phyloP scores from a whole-genome alignment of 2,888 invertebrate genomes.

The Ferrisia virgata region DNA sequence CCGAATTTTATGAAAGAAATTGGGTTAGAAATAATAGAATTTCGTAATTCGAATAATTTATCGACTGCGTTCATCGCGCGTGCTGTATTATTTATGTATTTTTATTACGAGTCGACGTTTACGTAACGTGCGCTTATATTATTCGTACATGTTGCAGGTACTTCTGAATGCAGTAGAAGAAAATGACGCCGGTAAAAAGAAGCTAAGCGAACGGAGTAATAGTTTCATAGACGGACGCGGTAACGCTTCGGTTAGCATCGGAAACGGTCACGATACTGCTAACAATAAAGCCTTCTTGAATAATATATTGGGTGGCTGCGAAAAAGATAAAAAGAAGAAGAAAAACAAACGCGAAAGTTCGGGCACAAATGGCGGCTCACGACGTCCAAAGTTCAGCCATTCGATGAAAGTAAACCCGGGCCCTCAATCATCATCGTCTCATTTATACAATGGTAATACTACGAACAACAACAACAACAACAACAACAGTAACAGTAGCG shows the following conservation, averaged over 20 bases:
- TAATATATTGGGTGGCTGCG: slow-evolving; percentile 38
- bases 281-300: slow-evolving; percentile 18
- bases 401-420: slow-evolving; percentile 34
- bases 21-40: too few species aligned
- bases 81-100: too few species aligned
- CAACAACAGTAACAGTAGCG: not conserved
- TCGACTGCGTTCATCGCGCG: too few species aligned
- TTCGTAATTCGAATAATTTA: too few species aligned
- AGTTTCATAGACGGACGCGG: slow-evolving; percentile 8
- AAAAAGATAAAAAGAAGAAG: slow-evolving; percentile 40
- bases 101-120: not conserved
- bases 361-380: slow-evolving; percentile 28
- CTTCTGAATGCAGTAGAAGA: slow-evolving; percentile 32
- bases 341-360: slow-evolving; percentile 35
- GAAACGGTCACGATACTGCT: slow-evolving; percentile 6
- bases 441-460: slow-evolving; percentile 33
- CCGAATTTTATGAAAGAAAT: too few species aligned
- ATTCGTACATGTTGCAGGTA: not conserved
- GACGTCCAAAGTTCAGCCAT: slow-evolving; percentile 35
- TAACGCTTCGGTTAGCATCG: not conserved
- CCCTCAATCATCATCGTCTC: not conserved
- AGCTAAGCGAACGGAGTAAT: slow-evolving; percentile 30
- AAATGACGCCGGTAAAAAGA: slow-evolving; percentile 32
- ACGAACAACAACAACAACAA: not conserved
- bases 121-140: not conserved